Conservation (phyloP, 2,113 vertebrate species). For the Mus spicilegus region DNA sequence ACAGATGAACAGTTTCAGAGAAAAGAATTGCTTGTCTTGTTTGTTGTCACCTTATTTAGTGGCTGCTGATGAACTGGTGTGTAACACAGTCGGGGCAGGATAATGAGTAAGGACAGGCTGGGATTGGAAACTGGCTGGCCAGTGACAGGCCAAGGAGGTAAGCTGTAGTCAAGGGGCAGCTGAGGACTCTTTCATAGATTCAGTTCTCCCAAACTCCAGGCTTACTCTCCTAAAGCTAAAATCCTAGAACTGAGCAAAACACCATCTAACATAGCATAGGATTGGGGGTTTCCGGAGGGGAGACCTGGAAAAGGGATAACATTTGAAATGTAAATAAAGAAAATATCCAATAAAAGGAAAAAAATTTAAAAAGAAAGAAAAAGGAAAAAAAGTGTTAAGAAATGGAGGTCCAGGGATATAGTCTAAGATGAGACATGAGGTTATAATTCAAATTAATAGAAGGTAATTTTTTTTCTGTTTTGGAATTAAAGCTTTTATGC, state of each 20-base stretch:
- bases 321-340: too few relatives aligned
- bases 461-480: neutral
- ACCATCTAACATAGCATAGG: too few relatives aligned
- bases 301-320: too few relatives aligned
- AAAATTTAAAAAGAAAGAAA: too few relatives aligned
- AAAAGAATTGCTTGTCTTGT: neutral
- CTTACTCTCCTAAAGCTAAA: rapidly evolving
- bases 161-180: neutral
- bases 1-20: neutral
- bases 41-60: neutral
- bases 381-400: too few relatives aligned
- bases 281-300: too few relatives aligned
- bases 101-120: neutral
- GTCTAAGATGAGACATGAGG: neutral
- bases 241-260: neutral
- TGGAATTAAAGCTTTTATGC: neutral
- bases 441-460: neutral
- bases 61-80: neutral
- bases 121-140: rapidly evolving
- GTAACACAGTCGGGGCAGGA: neutral
- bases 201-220: neutral
- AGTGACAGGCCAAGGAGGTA: too few relatives aligned
- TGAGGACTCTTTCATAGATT: neutral
- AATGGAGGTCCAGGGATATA: rapidly evolving
- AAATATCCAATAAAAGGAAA: too few relatives aligned